Evolutionary conservation across 2,888 invertebrate genomes (phyloP).

Genomic region (Dryobota labecula): DNA sequence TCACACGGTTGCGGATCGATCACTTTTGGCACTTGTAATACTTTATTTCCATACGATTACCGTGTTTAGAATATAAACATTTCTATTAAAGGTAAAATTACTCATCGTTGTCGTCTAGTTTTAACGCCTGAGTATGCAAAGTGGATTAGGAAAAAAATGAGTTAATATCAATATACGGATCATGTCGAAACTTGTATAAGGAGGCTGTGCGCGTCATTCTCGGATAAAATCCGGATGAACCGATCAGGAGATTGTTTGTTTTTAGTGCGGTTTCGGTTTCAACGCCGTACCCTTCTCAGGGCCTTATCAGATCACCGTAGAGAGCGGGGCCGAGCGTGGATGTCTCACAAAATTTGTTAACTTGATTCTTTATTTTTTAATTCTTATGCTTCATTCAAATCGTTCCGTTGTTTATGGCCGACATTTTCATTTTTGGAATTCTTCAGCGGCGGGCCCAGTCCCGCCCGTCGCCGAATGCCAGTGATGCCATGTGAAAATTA

Average conservation of each 20-base stretch:
- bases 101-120: slow-evolving; percentile 80
- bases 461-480: slow-evolving; percentile 80
- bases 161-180: slow-evolving; percentile 76
- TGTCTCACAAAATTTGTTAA: slow-evolving; percentile 87
- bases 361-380: slow-evolving; percentile 83
- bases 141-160: slow-evolving; percentile 78
- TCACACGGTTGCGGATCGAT: slow-evolving; percentile 65
- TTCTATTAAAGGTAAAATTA: slow-evolving; percentile 76
- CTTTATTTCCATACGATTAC: slow-evolving; percentile 75
- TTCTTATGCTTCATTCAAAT: slow-evolving; percentile 88
- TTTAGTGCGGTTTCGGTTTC: slow-evolving; percentile 86
- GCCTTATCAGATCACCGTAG: slow-evolving; percentile 85
- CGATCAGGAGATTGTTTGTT: slow-evolving; percentile 84
- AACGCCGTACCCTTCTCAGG: slow-evolving; percentile 86
- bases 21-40: slow-evolving; percentile 68
- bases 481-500: slow-evolving; percentile 88
- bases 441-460: slow-evolving; percentile 72
- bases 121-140: slow-evolving; percentile 82
- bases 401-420: slow-evolving; percentile 89
- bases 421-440: slow-evolving; percentile 90
- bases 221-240: slow-evolving; percentile 83
- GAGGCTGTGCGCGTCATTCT: slow-evolving; percentile 80
- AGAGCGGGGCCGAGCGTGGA: slow-evolving; percentile 69
- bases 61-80: slow-evolving; percentile 77
- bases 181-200: slow-evolving; percentile 86